Evolutionary conservation across 2,797 vertebrate genomes (phyloP).

Genomic region (Hypotaenidia philippensis): DNA sequence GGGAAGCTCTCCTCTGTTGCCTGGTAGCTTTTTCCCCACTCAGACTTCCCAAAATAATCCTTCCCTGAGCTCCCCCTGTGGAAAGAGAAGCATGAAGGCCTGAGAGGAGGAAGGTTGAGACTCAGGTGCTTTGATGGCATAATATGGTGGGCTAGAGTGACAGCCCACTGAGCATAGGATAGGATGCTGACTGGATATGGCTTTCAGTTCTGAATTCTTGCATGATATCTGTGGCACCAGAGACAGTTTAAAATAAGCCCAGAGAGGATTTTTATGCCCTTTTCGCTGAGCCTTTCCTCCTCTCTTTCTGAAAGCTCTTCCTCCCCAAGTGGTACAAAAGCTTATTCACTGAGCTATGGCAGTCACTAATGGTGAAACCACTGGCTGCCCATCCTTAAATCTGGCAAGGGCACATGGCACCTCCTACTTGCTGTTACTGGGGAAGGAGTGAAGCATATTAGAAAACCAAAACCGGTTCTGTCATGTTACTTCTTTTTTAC

Average conservation of each 20-base stretch:
- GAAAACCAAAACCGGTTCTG: neutral
- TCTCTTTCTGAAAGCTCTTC: neutral
- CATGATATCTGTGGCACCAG: neutral
- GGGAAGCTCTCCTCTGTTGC: neutral
- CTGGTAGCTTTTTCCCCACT: neutral
- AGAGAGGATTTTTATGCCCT: neutral
- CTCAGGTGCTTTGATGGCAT: neutral
- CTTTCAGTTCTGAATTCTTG: neutral
- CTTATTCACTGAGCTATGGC: neutral
- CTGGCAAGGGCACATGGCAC: neutral
- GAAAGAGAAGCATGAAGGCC: neutral
- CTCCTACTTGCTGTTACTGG: neutral
- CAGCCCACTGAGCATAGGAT: accelerated
- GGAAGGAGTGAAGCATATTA: neutral
- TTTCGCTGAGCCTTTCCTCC: neutral
- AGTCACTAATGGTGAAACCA: neutral
- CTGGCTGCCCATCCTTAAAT: accelerated
- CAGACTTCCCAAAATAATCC: neutral
- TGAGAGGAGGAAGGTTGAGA: neutral
- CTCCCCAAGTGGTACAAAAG: neutral
- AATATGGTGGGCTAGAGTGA: neutral
- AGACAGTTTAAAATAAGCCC: neutral
- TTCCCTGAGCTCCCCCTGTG: neutral
- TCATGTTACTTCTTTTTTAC: neutral
- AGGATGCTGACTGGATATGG: neutral